phyloP scores from a whole-genome alignment of 2,113 vertebrate genomes.

The Alaudala cheleensis region DNA sequence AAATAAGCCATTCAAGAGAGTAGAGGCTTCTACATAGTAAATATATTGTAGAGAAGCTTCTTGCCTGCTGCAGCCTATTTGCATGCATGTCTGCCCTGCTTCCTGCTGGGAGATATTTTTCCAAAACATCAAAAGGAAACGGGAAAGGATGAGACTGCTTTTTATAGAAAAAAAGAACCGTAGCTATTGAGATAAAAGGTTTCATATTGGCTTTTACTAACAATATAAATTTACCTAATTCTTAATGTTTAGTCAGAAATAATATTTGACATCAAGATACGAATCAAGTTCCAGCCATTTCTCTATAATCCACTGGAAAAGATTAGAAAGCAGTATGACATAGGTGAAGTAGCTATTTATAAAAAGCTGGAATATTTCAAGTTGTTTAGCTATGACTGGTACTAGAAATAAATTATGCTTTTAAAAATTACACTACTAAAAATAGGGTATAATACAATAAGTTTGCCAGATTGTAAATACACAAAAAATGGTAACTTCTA shows the following conservation, averaged over 20 bases:
- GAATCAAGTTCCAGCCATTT: neutral
- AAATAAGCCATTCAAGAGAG: neutral
- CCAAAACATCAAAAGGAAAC: slow-evolving; percentile 64
- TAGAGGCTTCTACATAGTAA: neutral
- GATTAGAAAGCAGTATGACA: neutral
- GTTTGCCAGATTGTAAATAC: neutral
- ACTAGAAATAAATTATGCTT: neutral
- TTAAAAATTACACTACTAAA: neutral
- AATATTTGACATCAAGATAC: neutral
- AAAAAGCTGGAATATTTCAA: neutral
- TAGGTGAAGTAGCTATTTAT: neutral
- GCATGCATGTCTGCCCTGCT: slow-evolving; percentile 17
- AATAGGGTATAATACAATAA: neutral
- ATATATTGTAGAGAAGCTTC: neutral
- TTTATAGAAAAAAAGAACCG: slow-evolving; percentile 28
- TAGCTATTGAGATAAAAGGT: neutral
- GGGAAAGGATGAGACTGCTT: slow-evolving; percentile 47
- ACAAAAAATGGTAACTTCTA: neutral
- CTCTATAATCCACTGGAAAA: neutral
- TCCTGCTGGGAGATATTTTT: slow-evolving; percentile 55
- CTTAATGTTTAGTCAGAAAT: neutral
- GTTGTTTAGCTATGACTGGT: neutral
- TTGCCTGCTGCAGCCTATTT: neutral
- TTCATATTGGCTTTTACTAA: neutral
- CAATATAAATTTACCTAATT: neutral